These are phyloP conservation scores for Phacellophora camtschatica DNA, from an alignment of 30 jellyfish, hydroid and myxozoan species.

Conservation along the genomic window DNA sequence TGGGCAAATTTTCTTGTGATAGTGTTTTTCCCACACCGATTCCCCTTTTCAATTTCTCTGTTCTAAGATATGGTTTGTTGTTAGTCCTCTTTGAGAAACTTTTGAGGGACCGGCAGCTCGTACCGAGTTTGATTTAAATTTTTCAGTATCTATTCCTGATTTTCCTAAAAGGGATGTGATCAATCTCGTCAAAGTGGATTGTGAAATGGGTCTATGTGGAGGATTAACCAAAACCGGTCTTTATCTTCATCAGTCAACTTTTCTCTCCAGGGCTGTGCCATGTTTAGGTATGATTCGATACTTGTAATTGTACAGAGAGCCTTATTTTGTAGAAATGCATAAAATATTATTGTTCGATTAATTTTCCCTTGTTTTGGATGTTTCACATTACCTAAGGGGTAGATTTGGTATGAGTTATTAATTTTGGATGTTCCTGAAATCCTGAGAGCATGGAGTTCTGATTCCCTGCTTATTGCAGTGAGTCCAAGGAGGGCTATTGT, in stretches of 20 bases:
- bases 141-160: background rate
- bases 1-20: background rate
- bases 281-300: too few relatives aligned
- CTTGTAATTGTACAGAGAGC: too few relatives aligned
- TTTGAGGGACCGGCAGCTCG: background rate
- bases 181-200: constrained; percentile 11
- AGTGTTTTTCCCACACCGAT: background rate
- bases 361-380: constrained; percentile 11
- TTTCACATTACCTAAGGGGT: background rate
- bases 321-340: too few relatives aligned
- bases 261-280: too few relatives aligned
- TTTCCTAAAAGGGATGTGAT: background rate
- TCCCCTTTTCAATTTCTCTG: background rate
- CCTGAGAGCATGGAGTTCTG: constrained; percentile 7
- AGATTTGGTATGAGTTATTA: background rate
- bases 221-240: constrained; percentile 9
- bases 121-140: background rate
- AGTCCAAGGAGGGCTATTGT: background rate
- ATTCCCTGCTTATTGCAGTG: constrained; percentile 18
- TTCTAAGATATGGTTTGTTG: background rate
- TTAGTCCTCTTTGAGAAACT: background rate
- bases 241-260: background rate
- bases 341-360: background rate
- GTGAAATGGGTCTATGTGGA: constrained; percentile 9
- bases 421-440: background rate